These are phyloP conservation scores for Thryonomys swinderianus DNA, from an alignment of 2,113 vertebrate species.

Conservation along the genomic window DNA sequence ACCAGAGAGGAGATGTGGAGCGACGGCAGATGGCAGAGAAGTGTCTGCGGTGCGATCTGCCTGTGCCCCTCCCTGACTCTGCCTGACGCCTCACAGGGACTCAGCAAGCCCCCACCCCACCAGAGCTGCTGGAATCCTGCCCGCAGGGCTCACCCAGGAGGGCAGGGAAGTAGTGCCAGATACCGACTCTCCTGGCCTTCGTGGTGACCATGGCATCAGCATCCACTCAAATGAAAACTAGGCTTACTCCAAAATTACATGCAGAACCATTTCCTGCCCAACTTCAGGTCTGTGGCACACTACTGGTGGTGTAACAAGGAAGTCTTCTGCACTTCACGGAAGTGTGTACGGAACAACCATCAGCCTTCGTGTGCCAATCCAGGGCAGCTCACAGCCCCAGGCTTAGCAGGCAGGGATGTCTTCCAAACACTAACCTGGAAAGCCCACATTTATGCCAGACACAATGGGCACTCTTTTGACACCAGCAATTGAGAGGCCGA, in stretches of 20 bases:
- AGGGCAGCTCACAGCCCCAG: fast-evolving
- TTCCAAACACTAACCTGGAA: neutral
- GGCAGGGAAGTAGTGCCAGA: no score
- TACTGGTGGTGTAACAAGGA: fast-evolving
- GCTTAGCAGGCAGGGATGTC: neutral
- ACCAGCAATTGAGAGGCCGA: neutral
- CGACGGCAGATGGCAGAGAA: neutral
- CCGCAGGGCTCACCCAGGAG: no score
- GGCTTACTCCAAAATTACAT: neutral
- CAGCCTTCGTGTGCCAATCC: fast-evolving
- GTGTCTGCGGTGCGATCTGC: no score
- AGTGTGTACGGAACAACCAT: fast-evolving
- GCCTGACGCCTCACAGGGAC: no score
- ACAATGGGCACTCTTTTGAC: neutral
- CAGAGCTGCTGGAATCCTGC: neutral
- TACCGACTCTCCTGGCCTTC: fast-evolving
- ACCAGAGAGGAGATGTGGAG: neutral
- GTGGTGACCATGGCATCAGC: fast-evolving
- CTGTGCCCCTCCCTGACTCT: no score
- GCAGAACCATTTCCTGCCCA: neutral
- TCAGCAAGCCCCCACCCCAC: no score
- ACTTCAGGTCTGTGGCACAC: neutral
- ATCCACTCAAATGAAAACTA: neutral
- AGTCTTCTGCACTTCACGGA: neutral
- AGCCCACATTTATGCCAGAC: neutral